These are phyloP conservation scores for Dynastes grantii DNA, from an alignment of 2,888 invertebrate species.

Conservation along the genomic window DNA sequence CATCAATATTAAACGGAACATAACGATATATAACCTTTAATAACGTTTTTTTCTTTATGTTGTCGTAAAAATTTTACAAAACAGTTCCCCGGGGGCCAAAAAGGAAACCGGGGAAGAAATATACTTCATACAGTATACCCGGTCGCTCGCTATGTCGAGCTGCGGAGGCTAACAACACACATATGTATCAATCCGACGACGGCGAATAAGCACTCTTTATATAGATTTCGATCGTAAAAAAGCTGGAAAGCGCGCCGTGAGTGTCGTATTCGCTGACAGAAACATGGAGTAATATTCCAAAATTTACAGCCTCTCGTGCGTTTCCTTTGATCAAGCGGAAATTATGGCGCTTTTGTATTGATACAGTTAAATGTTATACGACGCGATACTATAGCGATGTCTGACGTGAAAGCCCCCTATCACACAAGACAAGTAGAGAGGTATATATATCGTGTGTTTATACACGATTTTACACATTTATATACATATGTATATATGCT, in stretches of 20 bases:
- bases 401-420: background rate
- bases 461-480: background rate
- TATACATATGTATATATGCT: background rate
- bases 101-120: slow-evolving; percentile 15
- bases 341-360: slow-evolving; percentile 41
- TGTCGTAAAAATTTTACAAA: slow-evolving; percentile 34
- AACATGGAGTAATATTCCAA: slow-evolving; percentile 40
- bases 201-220: background rate
- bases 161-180: background rate
- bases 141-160: background rate
- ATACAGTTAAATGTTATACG: slow-evolving; percentile 11
- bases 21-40: slow-evolving; percentile 20
- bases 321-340: slow-evolving; percentile 41
- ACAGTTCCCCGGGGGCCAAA: too few species aligned
- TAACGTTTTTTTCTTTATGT: slow-evolving; percentile 35
- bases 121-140: background rate
- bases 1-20: slow-evolving; percentile 9
- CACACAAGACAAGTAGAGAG: too few species aligned
- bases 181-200: background rate
- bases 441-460: too few species aligned
- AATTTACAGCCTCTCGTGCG: slow-evolving; percentile 43
- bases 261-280: slow-evolving; percentile 42
- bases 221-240: slow-evolving; percentile 37
- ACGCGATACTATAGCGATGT: background rate
- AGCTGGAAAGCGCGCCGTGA: slow-evolving; percentile 28